Percentiles rank a stretch among this genome's conserved stretches.
Evolutionary conservation across 2,888 invertebrate species (phyloP).

Genomic region (Philaethria dido): DNA sequence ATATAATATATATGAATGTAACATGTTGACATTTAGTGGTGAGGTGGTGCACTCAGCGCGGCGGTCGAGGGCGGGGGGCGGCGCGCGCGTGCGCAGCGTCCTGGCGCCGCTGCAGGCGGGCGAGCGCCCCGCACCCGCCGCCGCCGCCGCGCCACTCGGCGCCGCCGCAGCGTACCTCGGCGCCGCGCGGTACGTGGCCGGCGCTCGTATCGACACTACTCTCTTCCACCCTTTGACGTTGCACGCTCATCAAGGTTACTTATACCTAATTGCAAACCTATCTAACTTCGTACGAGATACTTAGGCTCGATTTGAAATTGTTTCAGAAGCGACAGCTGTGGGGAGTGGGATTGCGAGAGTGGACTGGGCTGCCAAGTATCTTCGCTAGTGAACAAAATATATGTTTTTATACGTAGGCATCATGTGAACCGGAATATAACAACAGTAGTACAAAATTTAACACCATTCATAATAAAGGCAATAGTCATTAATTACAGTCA

Average conservation of each 20-base stretch:
- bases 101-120: slow-evolving; percentile 48
- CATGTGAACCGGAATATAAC: not conserved
- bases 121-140: slow-evolving; percentile 34
- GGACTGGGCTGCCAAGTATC: slow-evolving; percentile 93
- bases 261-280: not conserved
- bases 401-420: slow-evolving; percentile 2
- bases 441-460: not conserved
- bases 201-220: slow-evolving; percentile 80
- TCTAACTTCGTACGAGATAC: not conserved
- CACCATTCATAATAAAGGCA: not conserved
- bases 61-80: slow-evolving; percentile 43
- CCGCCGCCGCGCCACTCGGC: slow-evolving; percentile 61
- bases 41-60: slow-evolving; percentile 62
- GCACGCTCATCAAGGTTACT: slow-evolving; percentile 63
- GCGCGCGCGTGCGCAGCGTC: slow-evolving; percentile 47
- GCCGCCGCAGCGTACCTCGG: slow-evolving; percentile 92
- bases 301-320: slow-evolving; percentile 6
- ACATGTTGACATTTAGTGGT: slow-evolving; percentile 52
- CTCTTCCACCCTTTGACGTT: slow-evolving; percentile 72
- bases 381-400: slow-evolving; percentile 56
- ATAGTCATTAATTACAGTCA: not conserved
- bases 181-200: slow-evolving; percentile 91
- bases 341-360: slow-evolving; percentile 81
- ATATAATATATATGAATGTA: not conserved
- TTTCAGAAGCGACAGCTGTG: slow-evolving; percentile 67